Evolutionary conservation across 2,888 invertebrate species (phyloP), one percentile per base, ranked within the genome.

Genomic region (Tribolium freemani): DNA sequence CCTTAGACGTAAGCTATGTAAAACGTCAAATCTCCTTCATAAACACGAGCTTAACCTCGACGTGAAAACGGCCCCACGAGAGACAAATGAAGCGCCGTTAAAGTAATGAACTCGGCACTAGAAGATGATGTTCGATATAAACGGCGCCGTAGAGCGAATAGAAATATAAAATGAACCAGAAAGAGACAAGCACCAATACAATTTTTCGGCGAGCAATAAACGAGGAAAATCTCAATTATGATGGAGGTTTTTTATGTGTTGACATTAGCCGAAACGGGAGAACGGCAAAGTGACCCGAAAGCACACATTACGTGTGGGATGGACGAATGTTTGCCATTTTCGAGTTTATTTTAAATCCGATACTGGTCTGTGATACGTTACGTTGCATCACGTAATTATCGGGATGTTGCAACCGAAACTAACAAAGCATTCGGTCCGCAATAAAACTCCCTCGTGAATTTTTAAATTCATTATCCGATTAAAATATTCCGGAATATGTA

Each of bases 1-100:
- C 51, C 51, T 53, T 64, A 46, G 53, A 51, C 21, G 21, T 20
- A 10, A 8, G 30, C 50, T 64, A 51, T 51, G 30, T 26, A 64
- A 64, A 64, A 64, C 30, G 44, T 16, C 13, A 64, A 64, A 64
- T 64, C 64, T 64, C 53, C 13, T 64, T 64, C 64, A 64, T 64
- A 64, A 64, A 64, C 64, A 60, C n/a, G 20, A 20, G 48, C 30
- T 30, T 11, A 60, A 48, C 45, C 48, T 58, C 10, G 13, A 20
- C 61, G 21, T 5, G 31, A 20, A 53, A 64, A 64, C 45, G 30
- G 50, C 51, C 53, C 10, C 51, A 64, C 51, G 30, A 48, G 53
- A 64, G 61, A 61, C 61, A 61, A 61, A 61, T 50, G 61, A 61
- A 57, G 6, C 53, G 53, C 21, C n/a, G 21, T 53, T 53, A 21